These are phyloP conservation scores for Anorthoa munda DNA, from an alignment of 2,888 invertebrate genomes.

Conservation along the genomic window DNA sequence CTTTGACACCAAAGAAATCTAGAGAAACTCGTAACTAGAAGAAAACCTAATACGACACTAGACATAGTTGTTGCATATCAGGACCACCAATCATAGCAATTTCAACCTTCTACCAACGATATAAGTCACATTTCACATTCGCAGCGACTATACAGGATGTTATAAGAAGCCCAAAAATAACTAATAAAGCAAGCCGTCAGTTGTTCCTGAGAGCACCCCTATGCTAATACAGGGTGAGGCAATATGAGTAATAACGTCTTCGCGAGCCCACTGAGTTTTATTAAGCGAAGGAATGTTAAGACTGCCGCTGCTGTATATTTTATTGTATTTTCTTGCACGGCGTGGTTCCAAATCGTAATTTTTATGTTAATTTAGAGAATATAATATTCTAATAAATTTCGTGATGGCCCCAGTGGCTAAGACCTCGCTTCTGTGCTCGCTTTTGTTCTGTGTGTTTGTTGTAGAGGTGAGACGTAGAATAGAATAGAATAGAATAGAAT, in stretches of 20 bases:
- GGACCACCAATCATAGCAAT: not conserved
- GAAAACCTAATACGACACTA: not conserved
- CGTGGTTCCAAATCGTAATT: conserved; percentile 21
- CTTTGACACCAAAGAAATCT: not conserved
- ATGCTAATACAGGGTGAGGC: conserved; percentile 52
- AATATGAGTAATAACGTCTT: conserved; percentile 61
- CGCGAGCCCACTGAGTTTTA: conserved; percentile 48
- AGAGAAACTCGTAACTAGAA: not conserved
- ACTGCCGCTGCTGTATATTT: conserved; percentile 51
- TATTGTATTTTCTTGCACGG: conserved; percentile 37
- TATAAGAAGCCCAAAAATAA: conserved; percentile 9
- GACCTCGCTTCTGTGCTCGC: no score
- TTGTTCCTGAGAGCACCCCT: conserved; percentile 39
- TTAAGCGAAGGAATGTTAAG: conserved; percentile 54
- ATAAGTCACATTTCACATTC: not conserved
- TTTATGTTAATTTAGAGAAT: not conserved
- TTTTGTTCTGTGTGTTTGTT: no score
- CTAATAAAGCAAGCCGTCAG: conserved; percentile 43
- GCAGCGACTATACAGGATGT: not conserved
- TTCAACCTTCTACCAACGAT: not conserved
- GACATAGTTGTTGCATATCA: not conserved
- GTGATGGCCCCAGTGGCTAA: no score
- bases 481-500: no score
- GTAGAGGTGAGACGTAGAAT: no score
- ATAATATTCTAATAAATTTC: no score